Evolutionary conservation across 2,113 vertebrate genomes (phyloP), one percentile per base, ranked within the genome.

Genomic region (Carassius auratus): DNA sequence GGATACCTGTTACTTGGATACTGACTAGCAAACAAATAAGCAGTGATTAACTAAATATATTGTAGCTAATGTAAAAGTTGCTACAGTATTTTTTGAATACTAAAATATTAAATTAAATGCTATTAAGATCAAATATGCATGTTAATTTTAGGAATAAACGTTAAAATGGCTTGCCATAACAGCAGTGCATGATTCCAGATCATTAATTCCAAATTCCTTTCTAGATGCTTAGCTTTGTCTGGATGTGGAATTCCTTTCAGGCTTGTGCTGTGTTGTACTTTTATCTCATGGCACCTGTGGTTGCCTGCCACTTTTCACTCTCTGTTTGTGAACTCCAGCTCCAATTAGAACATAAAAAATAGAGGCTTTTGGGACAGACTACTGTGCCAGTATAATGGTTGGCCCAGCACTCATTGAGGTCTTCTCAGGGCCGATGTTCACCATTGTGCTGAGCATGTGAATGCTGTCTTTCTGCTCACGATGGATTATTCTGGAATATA

Each of bases 141-240:
- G 33, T 52, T 23, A 7, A 48, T 13, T 45, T 75, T 48, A 48
- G 38, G 21, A 57, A 38, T 23, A 61, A 61, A 19, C 42, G 30
- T 79, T 61, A 21, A n/a, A 33, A 4, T 61, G 9, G 57, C 76
- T 36, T 79, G 76, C 76, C 57, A 42, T 38, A 83, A 57, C 0
- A 3, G 13, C 13, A 83, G 30, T 14, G 21, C 66, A 73, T 59
- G 66, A 36, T 73, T 73, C 30, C 66, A 73, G 17, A 42, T 73
- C 45, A 52, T 68, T 69, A 71, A 36, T 52, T 33, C 26, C 42
- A 33, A 33, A 83, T 83, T 71, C 45, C 64, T n/a, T 52, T 83
- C 64, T 83, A 83, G 42, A 68, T 81, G 62, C 14, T 59, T 57
- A 19, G 68, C 68, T 57, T 83, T 83, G 66, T n/a, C 21, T 83